Conservation (phyloP, 2,888 invertebrate species). For the Holacanthella duospinosa region DNA sequence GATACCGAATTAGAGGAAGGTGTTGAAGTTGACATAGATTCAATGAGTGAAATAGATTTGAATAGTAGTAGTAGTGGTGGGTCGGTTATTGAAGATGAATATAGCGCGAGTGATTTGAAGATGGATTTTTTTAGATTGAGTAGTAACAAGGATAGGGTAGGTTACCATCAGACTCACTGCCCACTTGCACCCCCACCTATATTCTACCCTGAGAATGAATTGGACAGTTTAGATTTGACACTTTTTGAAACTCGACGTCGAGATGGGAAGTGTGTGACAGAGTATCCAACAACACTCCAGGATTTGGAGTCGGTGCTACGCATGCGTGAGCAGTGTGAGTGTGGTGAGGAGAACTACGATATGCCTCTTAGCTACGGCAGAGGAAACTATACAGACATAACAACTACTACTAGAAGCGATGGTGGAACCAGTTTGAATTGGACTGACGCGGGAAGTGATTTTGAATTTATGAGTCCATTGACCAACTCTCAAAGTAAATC, state of each 20-base stretch:
- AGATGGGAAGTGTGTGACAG: background rate
- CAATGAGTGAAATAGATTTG: constrained; percentile 38
- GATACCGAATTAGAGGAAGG: background rate
- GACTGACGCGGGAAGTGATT: constrained; percentile 38
- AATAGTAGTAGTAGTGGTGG: constrained; percentile 36
- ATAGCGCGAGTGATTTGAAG: background rate
- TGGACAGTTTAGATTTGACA: constrained; percentile 57
- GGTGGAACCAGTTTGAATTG: constrained; percentile 23
- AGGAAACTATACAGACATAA: no score
- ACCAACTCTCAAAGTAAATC: no score
- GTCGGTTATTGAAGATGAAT: constrained; percentile 1
- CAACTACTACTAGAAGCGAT: background rate
- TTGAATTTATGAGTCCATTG: constrained; percentile 35
- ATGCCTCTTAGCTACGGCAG: background rate
- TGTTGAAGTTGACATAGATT: constrained; percentile 26
- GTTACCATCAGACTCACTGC: no score
- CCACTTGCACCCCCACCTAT: background rate
- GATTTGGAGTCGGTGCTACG: constrained; percentile 4
- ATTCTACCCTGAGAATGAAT: constrained; percentile 42
- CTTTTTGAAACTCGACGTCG: constrained; percentile 47
- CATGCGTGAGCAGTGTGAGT: background rate
- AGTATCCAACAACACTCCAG: background rate
- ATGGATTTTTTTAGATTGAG: background rate
- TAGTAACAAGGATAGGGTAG: no score
- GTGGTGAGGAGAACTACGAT: background rate